phyloP scores from a whole-genome alignment of 2,797 vertebrate genomes.

The Australoheros facetus region DNA sequence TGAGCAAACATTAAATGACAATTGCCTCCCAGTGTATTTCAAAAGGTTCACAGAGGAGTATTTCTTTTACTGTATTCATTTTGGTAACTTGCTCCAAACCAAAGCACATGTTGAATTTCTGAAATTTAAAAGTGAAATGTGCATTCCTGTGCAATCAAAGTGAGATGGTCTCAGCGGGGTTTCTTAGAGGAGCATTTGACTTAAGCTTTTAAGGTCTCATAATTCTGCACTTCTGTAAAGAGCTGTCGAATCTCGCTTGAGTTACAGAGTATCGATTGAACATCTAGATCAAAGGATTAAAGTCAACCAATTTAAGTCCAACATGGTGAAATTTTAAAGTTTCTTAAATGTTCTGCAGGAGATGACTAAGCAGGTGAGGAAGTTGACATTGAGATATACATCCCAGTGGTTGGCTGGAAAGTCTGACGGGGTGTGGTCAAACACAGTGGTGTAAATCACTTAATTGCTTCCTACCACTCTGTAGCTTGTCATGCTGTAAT shows the following conservation, averaged over 20 bases:
- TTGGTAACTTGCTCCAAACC: background rate
- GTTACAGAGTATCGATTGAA: slow-evolving; percentile 13
- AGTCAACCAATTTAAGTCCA: background rate
- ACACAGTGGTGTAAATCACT: slow-evolving; percentile 23
- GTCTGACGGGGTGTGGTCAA: slow-evolving; percentile 59
- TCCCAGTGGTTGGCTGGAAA: slow-evolving; percentile 40
- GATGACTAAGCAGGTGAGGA: slow-evolving; percentile 48
- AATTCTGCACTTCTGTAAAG: slow-evolving; percentile 3
- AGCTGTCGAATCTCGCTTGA: background rate
- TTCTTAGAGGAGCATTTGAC: background rate
- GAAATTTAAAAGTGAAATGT: background rate
- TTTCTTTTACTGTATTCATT: background rate
- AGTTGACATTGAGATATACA: slow-evolving; percentile 11
- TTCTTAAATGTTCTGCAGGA: background rate
- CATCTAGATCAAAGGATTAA: slow-evolving; percentile 17
- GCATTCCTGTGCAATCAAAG: background rate
- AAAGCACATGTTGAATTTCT: background rate
- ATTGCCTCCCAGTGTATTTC: background rate
- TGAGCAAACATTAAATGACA: slow-evolving; percentile 1
- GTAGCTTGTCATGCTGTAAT: slow-evolving; percentile 22
- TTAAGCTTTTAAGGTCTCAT: slow-evolving; percentile 12
- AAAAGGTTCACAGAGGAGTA: rapidly evolving
- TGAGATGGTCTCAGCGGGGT: background rate
- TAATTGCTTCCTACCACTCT: slow-evolving; percentile 18
- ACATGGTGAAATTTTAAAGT: slow-evolving; percentile 17